Conservation (phyloP, 2,113 vertebrate genomes). For the Psittacus erithacus region DNA sequence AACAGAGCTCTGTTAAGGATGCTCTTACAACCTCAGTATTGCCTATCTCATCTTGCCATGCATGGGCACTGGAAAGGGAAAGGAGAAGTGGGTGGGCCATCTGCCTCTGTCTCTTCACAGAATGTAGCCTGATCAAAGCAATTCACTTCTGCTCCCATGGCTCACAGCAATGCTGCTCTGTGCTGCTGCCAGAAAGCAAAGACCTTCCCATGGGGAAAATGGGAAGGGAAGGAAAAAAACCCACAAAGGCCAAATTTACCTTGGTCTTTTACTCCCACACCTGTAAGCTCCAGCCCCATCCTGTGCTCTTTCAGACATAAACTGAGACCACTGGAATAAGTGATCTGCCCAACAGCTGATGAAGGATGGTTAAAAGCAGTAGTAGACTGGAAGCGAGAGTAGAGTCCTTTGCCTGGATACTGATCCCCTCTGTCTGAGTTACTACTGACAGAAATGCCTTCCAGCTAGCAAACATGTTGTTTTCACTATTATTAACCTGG, state of each 20-base stretch:
- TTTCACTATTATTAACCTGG: background rate
- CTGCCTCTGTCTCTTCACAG: background rate
- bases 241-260: background rate
- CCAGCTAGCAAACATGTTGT: background rate
- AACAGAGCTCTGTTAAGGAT: background rate
- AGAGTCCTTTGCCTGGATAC: background rate
- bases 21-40: background rate
- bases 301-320: background rate
- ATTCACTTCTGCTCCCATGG: background rate
- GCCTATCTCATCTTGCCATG: background rate
- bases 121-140: background rate
- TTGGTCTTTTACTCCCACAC: background rate
- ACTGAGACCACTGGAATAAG: background rate
- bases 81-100: background rate
- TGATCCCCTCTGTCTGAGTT: background rate
- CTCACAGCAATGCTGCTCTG: background rate
- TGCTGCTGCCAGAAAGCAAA: background rate
- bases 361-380: background rate
- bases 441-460: background rate
- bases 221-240: background rate
- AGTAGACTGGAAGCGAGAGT: background rate
- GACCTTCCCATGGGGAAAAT: background rate
- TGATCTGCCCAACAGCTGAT: background rate
- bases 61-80: background rate
- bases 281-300: background rate